A percentile compares a stretch with the other conserved stretches of the same genome.
These are phyloP conservation scores for Neuroscelio doddi DNA, from an alignment of 2,888 invertebrate genomes.

Conservation along the genomic window DNA sequence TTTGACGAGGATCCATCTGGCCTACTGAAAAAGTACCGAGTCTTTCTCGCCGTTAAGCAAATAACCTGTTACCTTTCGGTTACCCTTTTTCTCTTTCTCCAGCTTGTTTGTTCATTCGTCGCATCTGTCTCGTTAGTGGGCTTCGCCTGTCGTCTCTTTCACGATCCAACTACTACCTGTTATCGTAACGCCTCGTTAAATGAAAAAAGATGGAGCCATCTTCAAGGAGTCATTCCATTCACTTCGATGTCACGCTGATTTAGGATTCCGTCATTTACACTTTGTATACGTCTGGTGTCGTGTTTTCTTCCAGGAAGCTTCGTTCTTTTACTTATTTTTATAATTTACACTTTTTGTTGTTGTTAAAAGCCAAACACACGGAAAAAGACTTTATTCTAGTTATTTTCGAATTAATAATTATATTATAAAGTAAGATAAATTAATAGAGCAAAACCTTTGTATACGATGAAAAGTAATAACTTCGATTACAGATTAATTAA, in stretches of 20 bases:
- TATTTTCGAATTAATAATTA: too few relatives aligned
- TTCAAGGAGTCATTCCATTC: slow-evolving; percentile 34
- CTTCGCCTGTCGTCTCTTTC: slow-evolving; percentile 37
- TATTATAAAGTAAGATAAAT: too few relatives aligned
- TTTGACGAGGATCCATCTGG: slow-evolving; percentile 56
- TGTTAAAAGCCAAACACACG: too few relatives aligned
- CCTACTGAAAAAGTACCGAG: slow-evolving; percentile 42
- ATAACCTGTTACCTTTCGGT: slow-evolving; percentile 51
- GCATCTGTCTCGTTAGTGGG: slow-evolving; percentile 54
- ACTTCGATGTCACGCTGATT: slow-evolving; percentile 36
- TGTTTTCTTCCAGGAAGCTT: too few relatives aligned
- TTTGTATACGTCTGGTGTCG: too few relatives aligned
- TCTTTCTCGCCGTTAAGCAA: slow-evolving; percentile 37
- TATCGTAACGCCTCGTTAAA: slow-evolving; percentile 40
- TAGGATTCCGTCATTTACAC: slow-evolving; percentile 36
- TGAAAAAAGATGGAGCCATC: slow-evolving; percentile 43
- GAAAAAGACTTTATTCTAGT: too few relatives aligned
- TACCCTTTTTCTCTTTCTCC: slow-evolving; percentile 18
- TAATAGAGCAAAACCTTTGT: too few relatives aligned
- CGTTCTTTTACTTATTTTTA: too few relatives aligned
- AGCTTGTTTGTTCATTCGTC: slow-evolving; percentile 42
- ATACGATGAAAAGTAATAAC: too few relatives aligned
- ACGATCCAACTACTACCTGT: slow-evolving; percentile 40
- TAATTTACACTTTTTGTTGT: too few relatives aligned
- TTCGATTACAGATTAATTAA: too few relatives aligned